These are phyloP conservation scores for Lampris megalopsis DNA, from an alignment of 2,113 vertebrate species.

Conservation along the genomic window DNA sequence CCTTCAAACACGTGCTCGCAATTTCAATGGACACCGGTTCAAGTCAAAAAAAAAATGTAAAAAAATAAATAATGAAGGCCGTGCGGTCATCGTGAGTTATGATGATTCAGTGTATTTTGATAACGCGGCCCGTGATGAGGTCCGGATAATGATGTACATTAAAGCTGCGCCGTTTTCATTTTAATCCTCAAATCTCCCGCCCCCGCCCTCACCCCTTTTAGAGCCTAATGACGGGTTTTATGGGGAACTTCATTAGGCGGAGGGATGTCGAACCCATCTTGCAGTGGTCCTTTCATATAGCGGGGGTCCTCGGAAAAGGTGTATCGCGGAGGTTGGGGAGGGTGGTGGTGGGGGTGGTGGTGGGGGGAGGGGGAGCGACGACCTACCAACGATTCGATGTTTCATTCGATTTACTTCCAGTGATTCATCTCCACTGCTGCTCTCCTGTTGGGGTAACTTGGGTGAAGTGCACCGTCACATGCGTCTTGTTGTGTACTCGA, in stretches of 20 bases:
- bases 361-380: slow-evolving; percentile 22
- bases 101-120: slow-evolving; percentile 76
- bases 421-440: slow-evolving; percentile 33
- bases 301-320: slow-evolving; percentile 9
- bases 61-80: slow-evolving; percentile 52
- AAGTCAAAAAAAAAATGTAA: slow-evolving; percentile 25
- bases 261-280: slow-evolving; percentile 54
- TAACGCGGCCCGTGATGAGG: slow-evolving; percentile 66
- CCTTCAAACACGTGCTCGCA: slow-evolving; percentile 36
- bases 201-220: slow-evolving; percentile 9
- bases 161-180: slow-evolving; percentile 65
- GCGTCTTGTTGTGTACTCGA: slow-evolving; percentile 23
- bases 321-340: slow-evolving; percentile 19
- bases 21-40: slow-evolving; percentile 54
- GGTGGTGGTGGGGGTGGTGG: too few species aligned
- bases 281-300: slow-evolving; percentile 30
- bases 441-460: not conserved
- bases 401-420: slow-evolving; percentile 48
- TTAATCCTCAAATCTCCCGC: slow-evolving; percentile 30
- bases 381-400: slow-evolving; percentile 45
- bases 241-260: slow-evolving; percentile 77
- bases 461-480: not conserved
- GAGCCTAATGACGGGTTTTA: slow-evolving; percentile 77
- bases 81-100: slow-evolving; percentile 60
- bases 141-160: slow-evolving; percentile 74